Evolutionary conservation across 1,140 invertebrate genomes (phyloP), one percentile per base, ranked within the genome.

Genomic region (Zophobas morio): DNA sequence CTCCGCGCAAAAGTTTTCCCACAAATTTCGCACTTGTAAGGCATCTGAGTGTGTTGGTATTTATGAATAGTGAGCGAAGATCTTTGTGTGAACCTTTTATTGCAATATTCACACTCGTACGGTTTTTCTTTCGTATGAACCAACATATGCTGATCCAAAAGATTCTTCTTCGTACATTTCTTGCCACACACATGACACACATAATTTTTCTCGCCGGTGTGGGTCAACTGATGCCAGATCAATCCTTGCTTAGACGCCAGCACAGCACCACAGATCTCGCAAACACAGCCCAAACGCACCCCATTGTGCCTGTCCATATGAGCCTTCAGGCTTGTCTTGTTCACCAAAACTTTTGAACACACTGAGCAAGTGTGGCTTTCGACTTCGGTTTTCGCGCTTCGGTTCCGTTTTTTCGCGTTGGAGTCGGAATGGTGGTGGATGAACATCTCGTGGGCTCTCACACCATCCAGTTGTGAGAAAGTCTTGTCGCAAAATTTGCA

Each of bases 81-180:
- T 1, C 6, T 33, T 33, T 8, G 3, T 34, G 53, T 3, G 8
- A 0, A 34, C 0, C 89, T 89, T 20, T 54, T 34, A 20, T 54
- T 54, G 53, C 0, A 1, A 32, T 0, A 2, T 33, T 87, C 70
- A 87, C 88, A 32, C 87, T 87, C 20, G 20, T 20, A 20, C 20
- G 20, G 20, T 20, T 20, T 20, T 20, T 20, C 20, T 20, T 20
- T 20, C 0, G 86, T 83, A 81, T 92, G 91, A 57, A 90, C 89
- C 82, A 90, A 89, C 89, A 90, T 91, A 81, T 92, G 91, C 66
- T 90, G 90, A 75, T 89, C 90, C 0, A 91, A 82, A 66, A 88
- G 89, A 79, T 88, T 35, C 37, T 76, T 75, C 34, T 0, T 70
- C 40, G 32, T 40, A 53, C 60, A 75, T 20, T 0, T 33, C 42